Percentiles rank a stretch among this genome's conserved stretches.
Conservation (phyloP, 2,797 vertebrate species). For the Acanthurus tractus region DNA sequence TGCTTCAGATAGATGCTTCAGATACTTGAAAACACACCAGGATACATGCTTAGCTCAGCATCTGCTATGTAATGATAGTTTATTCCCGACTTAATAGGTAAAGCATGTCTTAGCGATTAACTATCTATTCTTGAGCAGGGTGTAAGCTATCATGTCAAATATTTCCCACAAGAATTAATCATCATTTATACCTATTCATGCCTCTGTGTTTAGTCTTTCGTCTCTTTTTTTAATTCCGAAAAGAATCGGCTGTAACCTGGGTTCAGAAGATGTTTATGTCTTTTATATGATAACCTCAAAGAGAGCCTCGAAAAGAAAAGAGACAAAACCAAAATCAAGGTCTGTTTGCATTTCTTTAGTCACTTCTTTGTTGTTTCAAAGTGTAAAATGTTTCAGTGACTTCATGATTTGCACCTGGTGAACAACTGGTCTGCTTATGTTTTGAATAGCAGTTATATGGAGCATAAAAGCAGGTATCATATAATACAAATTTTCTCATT, state of each 20-base stretch:
- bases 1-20: too few relatives aligned
- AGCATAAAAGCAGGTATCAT: slow-evolving; percentile 30
- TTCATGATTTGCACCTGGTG: slow-evolving; percentile 36
- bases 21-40: too few relatives aligned
- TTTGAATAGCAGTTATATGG: slow-evolving; percentile 35
- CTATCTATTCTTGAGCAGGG: neutral
- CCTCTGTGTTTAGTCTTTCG: neutral
- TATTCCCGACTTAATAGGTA: too few relatives aligned
- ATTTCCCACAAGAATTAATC: neutral
- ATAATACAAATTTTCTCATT: slow-evolving; percentile 30
- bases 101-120: neutral
- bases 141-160: neutral
- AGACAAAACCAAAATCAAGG: neutral
- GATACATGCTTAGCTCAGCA: too few relatives aligned
- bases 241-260: neutral
- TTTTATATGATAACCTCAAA: slow-evolving; percentile 17
- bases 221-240: neutral
- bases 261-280: neutral
- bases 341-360: neutral
- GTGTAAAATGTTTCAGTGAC: slow-evolving; percentile 19
- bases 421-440: slow-evolving; percentile 18
- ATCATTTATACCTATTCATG: neutral
- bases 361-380: slow-evolving; percentile 23
- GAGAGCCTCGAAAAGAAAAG: slow-evolving; percentile 3
- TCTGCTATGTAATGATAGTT: too few relatives aligned